Evolutionary conservation across 1,140 invertebrate genomes (phyloP), one percentile per base, ranked within the genome.

Genomic region (Atta texana): DNA sequence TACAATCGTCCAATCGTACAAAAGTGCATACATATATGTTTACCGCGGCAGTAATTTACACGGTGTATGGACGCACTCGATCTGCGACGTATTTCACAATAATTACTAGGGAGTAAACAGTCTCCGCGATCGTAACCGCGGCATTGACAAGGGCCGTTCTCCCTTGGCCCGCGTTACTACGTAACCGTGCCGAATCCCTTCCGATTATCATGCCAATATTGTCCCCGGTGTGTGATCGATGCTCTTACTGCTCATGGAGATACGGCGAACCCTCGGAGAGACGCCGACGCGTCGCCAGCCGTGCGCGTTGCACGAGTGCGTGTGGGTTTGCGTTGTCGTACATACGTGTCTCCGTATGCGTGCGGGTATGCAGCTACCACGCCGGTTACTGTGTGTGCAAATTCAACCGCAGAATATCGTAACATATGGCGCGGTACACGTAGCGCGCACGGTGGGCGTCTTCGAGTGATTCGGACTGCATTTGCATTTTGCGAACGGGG

Each of bases 181-280:
- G 86, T 86, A 85, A 92, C 91, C 88, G 89, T 92, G 80, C 89
- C 87, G 90, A 91, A 92, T 92, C 92, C 92, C 88, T 92, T 91
- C 90, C 90, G 92, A 92, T 92, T 92, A 92, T 92, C 92, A 74
- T 92, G 91, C 92, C 92, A 92, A 92, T 92, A 92, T 92, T 92
- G 91, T 92, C 87, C 88, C 85, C 85, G 72, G 87, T 88, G 91
- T 87, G 91, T 92, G 91, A 92, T 92, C 90, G 91, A 92, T 92
- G 91, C 89, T 90, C 91, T 90, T 90, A 91, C 90, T 84, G 90
- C 68, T 88, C 88, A 84, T 81, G 90, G 85, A 87, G 87, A 91
- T 91, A 88, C 66, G 69, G 53, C 80, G 85, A 90, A 88, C 89
- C 89, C 89, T 91, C 53, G 69, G 86, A 90, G 86, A 90, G 89